Evolutionary conservation across 2,797 vertebrate genomes (phyloP), one percentile per base, ranked within the genome.

Genomic region (Selene dorsalis): DNA sequence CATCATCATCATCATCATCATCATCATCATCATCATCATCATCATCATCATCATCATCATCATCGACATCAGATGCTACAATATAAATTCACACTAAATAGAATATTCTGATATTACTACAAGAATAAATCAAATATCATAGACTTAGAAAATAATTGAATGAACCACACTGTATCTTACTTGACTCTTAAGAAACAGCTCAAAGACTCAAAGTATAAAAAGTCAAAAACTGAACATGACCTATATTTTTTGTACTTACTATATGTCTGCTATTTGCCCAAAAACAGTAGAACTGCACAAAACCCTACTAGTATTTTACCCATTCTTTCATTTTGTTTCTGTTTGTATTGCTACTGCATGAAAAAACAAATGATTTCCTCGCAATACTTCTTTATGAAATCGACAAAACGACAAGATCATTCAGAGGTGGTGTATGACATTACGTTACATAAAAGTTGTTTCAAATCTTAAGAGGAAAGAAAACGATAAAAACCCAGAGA

Each of bases 381-480:
- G 0, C n/a, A 4, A 66, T 12, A 26, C 3, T 68, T 62, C 48
- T 68, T 68, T 41, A 50, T 66, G 39, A 56, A 58, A 47, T 56
- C 38, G 6, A 12, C 3, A 7, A 13, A 18, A 18, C 32, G 45
- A 58, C 8, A 74, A 38, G 38, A n/a, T 66, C 11, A 53, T 47
- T 43, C 0, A 26, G 45, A n/a, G n/a, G n/a, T n/a, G n/a, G n/a
- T n/a, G n/a, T n/a, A n/a, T 56, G 17, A 53, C 22, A 56, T 24
- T 71, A n/a, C n/a, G 65, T 64, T 58, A 57, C 6, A 52, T 58
- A 28, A 65, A 60, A 38, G 5, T 24, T 41, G 45, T 71, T 56
- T 61, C 59, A 77, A 63, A 69, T 74, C 58, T 63, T 26, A 4
- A 43, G 14, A 43, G 26, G 26, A 61, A 64, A 53, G 20, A 72